phyloP scores from a whole-genome alignment of 2,888 invertebrate genomes.

The Ophioninae sp. region DNA sequence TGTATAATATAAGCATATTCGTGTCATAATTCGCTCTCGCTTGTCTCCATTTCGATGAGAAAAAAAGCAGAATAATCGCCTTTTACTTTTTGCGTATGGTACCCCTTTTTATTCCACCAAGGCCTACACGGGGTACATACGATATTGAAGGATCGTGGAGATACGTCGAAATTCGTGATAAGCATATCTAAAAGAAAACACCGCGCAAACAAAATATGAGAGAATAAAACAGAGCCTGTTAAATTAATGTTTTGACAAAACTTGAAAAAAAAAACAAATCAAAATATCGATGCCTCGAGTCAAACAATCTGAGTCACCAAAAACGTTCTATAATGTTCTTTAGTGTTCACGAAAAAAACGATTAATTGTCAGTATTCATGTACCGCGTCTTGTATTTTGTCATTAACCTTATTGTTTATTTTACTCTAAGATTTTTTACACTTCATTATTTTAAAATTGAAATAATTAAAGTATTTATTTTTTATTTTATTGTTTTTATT shows the following conservation, averaged over 20 bases:
- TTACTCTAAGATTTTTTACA: too few relatives aligned
- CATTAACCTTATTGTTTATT: not conserved
- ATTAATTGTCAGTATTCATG: too few relatives aligned
- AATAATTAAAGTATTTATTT: too few relatives aligned
- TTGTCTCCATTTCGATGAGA: not conserved
- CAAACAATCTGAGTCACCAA: too few relatives aligned
- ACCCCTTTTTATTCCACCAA: not conserved
- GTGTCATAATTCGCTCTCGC: constrained; percentile 10
- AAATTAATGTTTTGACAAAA: constrained; percentile 46
- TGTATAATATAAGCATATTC: constrained; percentile 7
- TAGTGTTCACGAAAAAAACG: too few relatives aligned
- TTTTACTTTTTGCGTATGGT: constrained; percentile 1
- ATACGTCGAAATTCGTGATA: constrained; percentile 46
- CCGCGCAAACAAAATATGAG: too few relatives aligned
- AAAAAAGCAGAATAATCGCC: not conserved
- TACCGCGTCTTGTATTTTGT: too few relatives aligned
- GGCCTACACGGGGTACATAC: constrained; percentile 27
- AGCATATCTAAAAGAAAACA: constrained; percentile 39
- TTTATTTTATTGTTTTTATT: too few relatives aligned
- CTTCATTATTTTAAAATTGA: too few relatives aligned
- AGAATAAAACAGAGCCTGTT: constrained; percentile 14
- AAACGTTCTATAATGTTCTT: too few relatives aligned
- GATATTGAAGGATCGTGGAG: constrained; percentile 36
- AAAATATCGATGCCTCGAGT: too few relatives aligned
- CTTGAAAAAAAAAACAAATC: too few relatives aligned